These are phyloP conservation scores for Euzetes globulus DNA, from an alignment of 2,888 invertebrate species.

Conservation along the genomic window DNA sequence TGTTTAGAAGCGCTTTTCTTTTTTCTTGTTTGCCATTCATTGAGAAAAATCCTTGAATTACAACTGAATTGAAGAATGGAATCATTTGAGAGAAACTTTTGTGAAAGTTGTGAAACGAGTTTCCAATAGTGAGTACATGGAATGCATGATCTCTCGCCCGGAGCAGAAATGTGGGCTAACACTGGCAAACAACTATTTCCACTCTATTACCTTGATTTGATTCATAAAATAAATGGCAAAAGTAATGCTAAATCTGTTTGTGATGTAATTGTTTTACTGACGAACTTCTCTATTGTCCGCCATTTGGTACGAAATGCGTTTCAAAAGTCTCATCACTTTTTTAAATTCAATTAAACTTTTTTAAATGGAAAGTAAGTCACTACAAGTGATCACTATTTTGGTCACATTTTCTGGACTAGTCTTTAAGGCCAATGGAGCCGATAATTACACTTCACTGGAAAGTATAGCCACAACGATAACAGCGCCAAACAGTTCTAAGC, in stretches of 20 bases:
- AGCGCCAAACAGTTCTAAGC: background rate
- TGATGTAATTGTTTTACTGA: conserved; percentile 10
- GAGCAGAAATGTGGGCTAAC: background rate
- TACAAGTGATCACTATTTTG: background rate
- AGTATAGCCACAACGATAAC: background rate
- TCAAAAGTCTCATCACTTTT: background rate
- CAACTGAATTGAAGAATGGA: background rate
- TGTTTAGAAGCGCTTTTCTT: background rate
- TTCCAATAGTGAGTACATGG: background rate
- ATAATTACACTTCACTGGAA: background rate
- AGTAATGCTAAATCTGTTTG: conserved; percentile 10
- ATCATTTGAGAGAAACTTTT: background rate
- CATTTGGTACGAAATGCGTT: conserved; percentile 11
- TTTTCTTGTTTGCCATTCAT: background rate
- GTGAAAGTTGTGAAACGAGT: conserved; percentile 4
- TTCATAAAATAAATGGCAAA: conserved; percentile 14
- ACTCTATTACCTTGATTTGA: conserved; percentile 7
- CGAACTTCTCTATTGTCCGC: background rate
- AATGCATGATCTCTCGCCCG: background rate
- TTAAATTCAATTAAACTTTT: background rate
- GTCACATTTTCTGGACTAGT: background rate
- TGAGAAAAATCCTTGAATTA: background rate
- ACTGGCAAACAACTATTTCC: background rate
- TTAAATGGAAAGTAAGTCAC: background rate
- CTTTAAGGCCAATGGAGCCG: background rate